Evolutionary conservation across 2,888 invertebrate species (phyloP), one percentile per base, ranked within the genome.

Genomic region (Euclidia mi): DNA sequence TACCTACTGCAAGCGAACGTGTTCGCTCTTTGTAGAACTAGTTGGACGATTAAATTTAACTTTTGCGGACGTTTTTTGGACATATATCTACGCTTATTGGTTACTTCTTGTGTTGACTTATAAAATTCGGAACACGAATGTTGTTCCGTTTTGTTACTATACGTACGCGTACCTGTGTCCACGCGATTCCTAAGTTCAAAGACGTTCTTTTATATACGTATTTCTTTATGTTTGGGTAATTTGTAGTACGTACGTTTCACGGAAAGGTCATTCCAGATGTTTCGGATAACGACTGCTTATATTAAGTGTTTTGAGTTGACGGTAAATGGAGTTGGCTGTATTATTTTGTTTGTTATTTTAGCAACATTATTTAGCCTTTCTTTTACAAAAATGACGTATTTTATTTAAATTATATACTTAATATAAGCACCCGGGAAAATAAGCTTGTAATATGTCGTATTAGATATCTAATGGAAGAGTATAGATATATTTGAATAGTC

Each of bases 41-140:
- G 68, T 75, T 68, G 60, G 31, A 37, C 68, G 75, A 75, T 75
- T 75, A 75, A 75, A 75, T 75, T 75, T 75, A 75, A 77, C 75
- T 76, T 77, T 48, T 65, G 59, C 52, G 59, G 70, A 73, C 67
- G 74, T 70, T 76, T 56, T 53, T 56, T 56, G 48, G 49, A 38
- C 43, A 43, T 11, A 32, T 55, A 75, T 77, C 74, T 75, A 71
- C 64, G 64, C 48, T 56, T 49, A 49, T 56, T 53, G 53, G 41
- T 43, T 48, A 38, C 37, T 49, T 73, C 53, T 72, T 63, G 46
- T 42, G 59, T 42, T 45, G 49, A 42, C 29, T 41, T 34, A 37
- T n/a, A 18, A 50, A 37, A 74, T 71, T 62, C 66, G 35, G 48
- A 15, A 62, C 67, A 74, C 75, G 56, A 52, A 35, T 56, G 20